Percentiles rank a stretch among this genome's conserved stretches.
phyloP scores from a whole-genome alignment of 2,888 invertebrate species.

The Drosophila austrosaltans region DNA sequence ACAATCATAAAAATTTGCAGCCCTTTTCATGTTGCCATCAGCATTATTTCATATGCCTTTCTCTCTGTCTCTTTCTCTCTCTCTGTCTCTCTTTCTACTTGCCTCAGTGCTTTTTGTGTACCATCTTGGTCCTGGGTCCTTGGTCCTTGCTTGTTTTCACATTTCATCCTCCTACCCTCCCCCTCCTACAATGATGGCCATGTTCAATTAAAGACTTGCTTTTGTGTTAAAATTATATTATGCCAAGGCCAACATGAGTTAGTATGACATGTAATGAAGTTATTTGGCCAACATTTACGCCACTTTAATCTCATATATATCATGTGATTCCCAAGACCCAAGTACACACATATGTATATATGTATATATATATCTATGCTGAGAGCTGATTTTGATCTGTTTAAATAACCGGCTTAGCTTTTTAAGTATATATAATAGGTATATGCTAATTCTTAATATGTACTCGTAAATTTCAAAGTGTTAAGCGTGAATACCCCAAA shows the following conservation, averaged over 20 bases:
- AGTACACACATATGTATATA: neutral
- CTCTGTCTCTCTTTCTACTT: neutral
- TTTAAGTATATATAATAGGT: no score
- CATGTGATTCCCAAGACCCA: neutral
- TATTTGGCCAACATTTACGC: conserved; percentile 13
- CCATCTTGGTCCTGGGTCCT: neutral
- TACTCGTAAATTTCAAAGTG: no score
- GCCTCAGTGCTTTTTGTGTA: neutral
- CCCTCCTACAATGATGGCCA: neutral
- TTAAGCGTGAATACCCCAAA: no score
- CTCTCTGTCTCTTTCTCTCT: neutral
- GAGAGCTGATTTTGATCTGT: no score
- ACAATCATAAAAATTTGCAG: conserved; percentile 21
- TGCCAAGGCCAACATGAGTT: conserved; percentile 14
- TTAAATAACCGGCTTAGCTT: no score
- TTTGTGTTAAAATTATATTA: conserved; percentile 11
- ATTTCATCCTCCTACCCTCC: neutral
- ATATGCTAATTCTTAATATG: no score
- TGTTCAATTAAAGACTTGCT: conserved; percentile 17
- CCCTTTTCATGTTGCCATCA: conserved; percentile 22
- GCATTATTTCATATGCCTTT: conserved; percentile 14
- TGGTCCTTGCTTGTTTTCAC: neutral
- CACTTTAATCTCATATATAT: conserved; percentile 16
- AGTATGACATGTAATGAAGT: conserved; percentile 19
- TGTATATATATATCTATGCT: neutral